phyloP scores from a whole-genome alignment of 2,888 invertebrate species.

The Agelastica alni region DNA sequence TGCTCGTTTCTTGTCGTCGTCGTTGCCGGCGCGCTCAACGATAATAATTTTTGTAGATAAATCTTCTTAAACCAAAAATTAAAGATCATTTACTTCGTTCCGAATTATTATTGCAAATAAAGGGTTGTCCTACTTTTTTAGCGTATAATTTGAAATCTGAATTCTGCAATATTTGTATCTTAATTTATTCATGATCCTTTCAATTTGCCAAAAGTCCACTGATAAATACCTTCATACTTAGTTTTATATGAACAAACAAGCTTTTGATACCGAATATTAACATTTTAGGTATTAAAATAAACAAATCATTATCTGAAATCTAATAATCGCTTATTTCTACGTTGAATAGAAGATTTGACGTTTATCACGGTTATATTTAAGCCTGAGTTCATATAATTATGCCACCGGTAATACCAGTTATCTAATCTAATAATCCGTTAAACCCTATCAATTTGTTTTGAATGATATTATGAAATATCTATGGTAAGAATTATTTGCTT shows the following conservation, averaged over 20 bases:
- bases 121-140: no score
- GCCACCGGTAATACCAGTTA: conserved; percentile 48
- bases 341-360: conserved; percentile 44
- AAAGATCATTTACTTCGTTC: no score
- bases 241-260: conserved; percentile 3
- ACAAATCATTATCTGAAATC: conserved; percentile 44
- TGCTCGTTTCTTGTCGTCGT: no score
- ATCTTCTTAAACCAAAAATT: no score
- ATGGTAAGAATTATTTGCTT: conserved; percentile 16
- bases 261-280: conserved; percentile 2
- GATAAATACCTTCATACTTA: background rate
- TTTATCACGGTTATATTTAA: conserved; percentile 42
- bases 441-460: conserved; percentile 39
- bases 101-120: no score
- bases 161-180: no score
- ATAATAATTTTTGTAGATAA: no score
- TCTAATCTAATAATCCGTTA: conserved; percentile 48
- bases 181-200: background rate
- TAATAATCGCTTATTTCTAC: conserved; percentile 36
- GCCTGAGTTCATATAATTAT: conserved; percentile 48
- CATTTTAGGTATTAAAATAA: conserved; percentile 17
- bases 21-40: no score
- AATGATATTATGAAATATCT: conserved; percentile 42
- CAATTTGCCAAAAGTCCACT: background rate
- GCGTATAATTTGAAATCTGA: no score